Evolutionary conservation across 2,797 vertebrate genomes (phyloP), one percentile per base, ranked within the genome.

Genomic region (Huso huso): DNA sequence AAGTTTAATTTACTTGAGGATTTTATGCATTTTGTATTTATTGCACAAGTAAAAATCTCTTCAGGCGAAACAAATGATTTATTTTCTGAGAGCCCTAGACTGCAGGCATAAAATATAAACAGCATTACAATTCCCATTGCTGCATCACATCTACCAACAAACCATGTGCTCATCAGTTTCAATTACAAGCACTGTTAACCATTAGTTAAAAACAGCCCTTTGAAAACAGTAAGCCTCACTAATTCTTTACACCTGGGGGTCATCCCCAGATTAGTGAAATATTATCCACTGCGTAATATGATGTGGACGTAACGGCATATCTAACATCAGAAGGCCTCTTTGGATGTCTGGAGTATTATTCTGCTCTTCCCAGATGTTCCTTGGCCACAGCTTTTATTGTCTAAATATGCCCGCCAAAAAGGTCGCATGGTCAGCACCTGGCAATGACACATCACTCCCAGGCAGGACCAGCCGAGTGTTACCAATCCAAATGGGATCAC

Each of bases 111-210:
- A 67, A 71, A 71, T 69, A 49, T 12, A 72, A 68, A 74, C 74
- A 50, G 64, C 59, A 64, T 62, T 67, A 51, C 67, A 12, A 62
- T 70, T 67, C 49, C 68, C 64, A 10, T 51, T 58, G 49, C 61
- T 63, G 66, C 62, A 51, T 74, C 55, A 48, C 51, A 65, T 72
- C 68, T 57, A 70, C 71, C 67, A 66, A 53, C 57, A 63, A 72
- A 76, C 68, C 73, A 68, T 49, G 48, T 68, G 51, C 57, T 57
- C 69, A 81, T 83, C 74, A 73, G 70, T 80, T 81, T 68, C 70
- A 80, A 77, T 81, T 78, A 81, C 62, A 74, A 74, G 76, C 73
- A 66, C 78, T 80, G 77, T 83, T 82, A 78, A 76, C 73, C 72
- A 70, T 69, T 68, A 65, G 67, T 52, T 51, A 67, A 72, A 64